A percentile compares a stretch with the other conserved stretches of the same genome.
These are phyloP conservation scores for Crepidodera aurea DNA, from an alignment of 2,888 invertebrate genomes.

Conservation along the genomic window DNA sequence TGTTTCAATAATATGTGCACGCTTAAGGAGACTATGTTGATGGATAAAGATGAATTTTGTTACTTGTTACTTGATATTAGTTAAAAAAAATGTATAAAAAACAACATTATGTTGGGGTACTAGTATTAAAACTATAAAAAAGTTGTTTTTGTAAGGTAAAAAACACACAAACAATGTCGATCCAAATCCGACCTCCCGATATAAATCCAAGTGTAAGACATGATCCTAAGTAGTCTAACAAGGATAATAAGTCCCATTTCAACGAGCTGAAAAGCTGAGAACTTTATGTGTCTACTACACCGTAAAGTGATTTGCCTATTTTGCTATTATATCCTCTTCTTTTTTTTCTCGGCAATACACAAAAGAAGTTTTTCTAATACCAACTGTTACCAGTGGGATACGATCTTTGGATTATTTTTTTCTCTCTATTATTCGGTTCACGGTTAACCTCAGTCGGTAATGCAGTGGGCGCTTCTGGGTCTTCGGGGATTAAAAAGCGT, in stretches of 20 bases:
- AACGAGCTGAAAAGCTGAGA: constrained; percentile 33
- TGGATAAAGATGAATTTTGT: no score
- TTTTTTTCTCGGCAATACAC: constrained; percentile 33
- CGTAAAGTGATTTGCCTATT: constrained; percentile 54
- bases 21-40: no score
- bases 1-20: no score
- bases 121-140: no score
- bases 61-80: no score
- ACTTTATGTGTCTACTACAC: constrained; percentile 47
- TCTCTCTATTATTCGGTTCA: constrained; percentile 42
- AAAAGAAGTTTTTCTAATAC: constrained; percentile 40
- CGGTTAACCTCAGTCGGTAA: constrained; percentile 44
- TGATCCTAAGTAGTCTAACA: constrained; percentile 40
- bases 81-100: no score
- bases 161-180: constrained; percentile 24
- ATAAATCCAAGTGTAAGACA: constrained; percentile 38
- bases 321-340: constrained; percentile 45
- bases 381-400: constrained; percentile 34
- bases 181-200: constrained; percentile 16
- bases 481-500: constrained; percentile 52
- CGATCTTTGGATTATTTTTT: constrained; percentile 42
- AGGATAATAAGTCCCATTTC: constrained; percentile 34
- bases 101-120: no score
- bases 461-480: constrained; percentile 34
- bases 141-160: no score